Percentiles rank a stretch among this genome's conserved stretches.
Evolutionary conservation across 2,888 invertebrate species (phyloP).

Genomic region (Coleophora flavipennella): DNA sequence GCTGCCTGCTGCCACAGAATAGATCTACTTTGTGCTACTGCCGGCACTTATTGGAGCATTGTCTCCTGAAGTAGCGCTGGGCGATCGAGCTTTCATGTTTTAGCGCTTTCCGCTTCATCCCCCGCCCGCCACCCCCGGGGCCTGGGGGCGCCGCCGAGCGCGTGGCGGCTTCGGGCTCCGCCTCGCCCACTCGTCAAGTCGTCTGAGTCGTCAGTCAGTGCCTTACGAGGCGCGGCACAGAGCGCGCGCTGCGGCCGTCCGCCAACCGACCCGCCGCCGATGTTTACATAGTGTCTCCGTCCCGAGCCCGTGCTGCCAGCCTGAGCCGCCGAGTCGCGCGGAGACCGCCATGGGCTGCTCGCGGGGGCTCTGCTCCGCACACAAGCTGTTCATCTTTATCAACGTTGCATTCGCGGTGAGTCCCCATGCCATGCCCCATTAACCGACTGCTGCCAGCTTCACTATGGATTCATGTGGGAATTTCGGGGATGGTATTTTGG

Average conservation of each 20-base stretch:
- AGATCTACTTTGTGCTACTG: no score
- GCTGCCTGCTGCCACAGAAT: no score
- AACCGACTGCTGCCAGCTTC: no score
- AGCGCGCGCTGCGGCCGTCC: slow-evolving; percentile 15
- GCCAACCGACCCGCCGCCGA: slow-evolving; percentile 7
- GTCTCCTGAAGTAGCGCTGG: no score
- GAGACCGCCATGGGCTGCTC: slow-evolving; percentile 41
- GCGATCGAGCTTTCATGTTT: not conserved
- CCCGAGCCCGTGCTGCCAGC: not conserved
- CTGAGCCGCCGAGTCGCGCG: slow-evolving; percentile 3
- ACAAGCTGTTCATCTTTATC: slow-evolving; percentile 63
- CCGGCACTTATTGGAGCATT: no score
- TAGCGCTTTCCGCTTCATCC: not conserved
- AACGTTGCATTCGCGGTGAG: slow-evolving; percentile 64
- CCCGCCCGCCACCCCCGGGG: slow-evolving; percentile 9
- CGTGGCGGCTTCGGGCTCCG: slow-evolving; percentile 3
- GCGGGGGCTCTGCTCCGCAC: slow-evolving; percentile 47
- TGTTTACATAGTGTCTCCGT: slow-evolving; percentile 8
- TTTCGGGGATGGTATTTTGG: no score
- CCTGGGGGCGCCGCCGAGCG: slow-evolving; percentile 6
- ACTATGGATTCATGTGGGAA: no score
- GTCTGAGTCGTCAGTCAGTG: slow-evolving; percentile 29
- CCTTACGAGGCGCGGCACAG: slow-evolving; percentile 45
- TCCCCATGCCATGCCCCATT: slow-evolving; percentile 6
- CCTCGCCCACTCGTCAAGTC: not conserved